Evolutionary conservation across 2,888 invertebrate genomes (phyloP), one percentile per base, ranked within the genome.

Genomic region (Nymphalis c-album): DNA sequence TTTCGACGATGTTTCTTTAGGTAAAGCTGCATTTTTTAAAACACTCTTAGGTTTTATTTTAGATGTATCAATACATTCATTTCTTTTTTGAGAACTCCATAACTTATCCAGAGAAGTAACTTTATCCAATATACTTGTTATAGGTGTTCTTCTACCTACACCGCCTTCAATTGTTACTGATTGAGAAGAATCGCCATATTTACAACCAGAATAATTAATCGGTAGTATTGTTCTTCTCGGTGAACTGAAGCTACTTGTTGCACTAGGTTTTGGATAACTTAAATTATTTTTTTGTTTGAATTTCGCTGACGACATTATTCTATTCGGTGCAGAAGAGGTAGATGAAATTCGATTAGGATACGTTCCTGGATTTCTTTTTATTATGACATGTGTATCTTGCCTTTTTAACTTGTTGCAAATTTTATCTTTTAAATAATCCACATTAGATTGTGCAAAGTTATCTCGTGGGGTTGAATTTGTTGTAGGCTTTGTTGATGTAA

Each of bases 371-470:
- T 80, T 78, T 48, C 73, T 76, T 77, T 82, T 80, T 67, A 79
- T 78, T 67, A 92, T 84, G 51, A 89, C 85, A 57, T 92, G 92
- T 46, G 92, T 92, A 69, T 90, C 90, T 78, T 92, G 90, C 71
- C 92, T 85, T 2, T 91, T 91, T 47, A 95, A 81, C 77, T 94
- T 95, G 70, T 92, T 89, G 69, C 93, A 93, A 68, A 95, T 92
- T 87, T 94, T 94, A 67, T 95, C 94, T 78, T 93, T 93, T 0
- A 95, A 80, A 76, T 93, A 94, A 73, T 94, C 93, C 0, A 95
- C 93, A 78, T 94, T 95, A 0, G 94, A 86, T 73, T 86, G 83
- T 22, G 76, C 85, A 45, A 84, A 82, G 13, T 88, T 82, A 18
- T 82, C 63, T 75, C 86, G 78, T 74, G 85, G 85, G 47, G 87